A percentile compares a stretch with the other conserved stretches of the same genome.
Conservation (phyloP, 2,113 vertebrate species). For the Psittacus erithacus region DNA sequence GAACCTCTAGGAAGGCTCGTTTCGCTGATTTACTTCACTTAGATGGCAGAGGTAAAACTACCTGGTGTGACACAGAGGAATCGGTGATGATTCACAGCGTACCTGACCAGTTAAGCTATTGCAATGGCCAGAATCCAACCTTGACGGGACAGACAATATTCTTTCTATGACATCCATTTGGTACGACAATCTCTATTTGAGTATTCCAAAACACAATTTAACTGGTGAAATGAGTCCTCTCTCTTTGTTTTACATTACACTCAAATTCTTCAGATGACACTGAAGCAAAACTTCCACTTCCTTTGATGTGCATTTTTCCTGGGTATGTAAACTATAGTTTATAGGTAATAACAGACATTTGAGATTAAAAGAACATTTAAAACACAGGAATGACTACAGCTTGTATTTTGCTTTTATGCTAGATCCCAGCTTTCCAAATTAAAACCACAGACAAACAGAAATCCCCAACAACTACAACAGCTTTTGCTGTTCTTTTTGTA, state of each 20-base stretch:
- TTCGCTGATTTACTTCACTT: not conserved
- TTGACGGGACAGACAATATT: not conserved
- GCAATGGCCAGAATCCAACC: not conserved
- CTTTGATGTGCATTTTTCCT: not conserved
- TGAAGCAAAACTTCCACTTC: not conserved
- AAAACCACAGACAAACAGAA: not conserved
- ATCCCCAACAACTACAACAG: not conserved
- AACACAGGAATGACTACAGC: not conserved
- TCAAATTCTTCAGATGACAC: not conserved
- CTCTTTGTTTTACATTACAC: not conserved
- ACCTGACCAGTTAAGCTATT: not conserved
- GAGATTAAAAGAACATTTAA: not conserved
- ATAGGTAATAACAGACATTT: not conserved
- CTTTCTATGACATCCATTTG: not conserved
- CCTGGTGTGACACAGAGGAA: not conserved
- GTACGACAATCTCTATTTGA: not conserved
- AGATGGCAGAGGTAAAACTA: not conserved
- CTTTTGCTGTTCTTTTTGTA: not conserved
- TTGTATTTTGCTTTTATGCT: not conserved
- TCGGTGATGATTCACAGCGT: not conserved
- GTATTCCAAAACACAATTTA: not conserved
- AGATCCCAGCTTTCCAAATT: not conserved
- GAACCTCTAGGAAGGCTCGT: not conserved
- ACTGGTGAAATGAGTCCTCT: not conserved
- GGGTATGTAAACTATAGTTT: not conserved